A percentile compares a stretch with the other conserved stretches of the same genome.
Conservation (phyloP, 2,113 vertebrate species). For the Hymenochirus boettgeri region DNA sequence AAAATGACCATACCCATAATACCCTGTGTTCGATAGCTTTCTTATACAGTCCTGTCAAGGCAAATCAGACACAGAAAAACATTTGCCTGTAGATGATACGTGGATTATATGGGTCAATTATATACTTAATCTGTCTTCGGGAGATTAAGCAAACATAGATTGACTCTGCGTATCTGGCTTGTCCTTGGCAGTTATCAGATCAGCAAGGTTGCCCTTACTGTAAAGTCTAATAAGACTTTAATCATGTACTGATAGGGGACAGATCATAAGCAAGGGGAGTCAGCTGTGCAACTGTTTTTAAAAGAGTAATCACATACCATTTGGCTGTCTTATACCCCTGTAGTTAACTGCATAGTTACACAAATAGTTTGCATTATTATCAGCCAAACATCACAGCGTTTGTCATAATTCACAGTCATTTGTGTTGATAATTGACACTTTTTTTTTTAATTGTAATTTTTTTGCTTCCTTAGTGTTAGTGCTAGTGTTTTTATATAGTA, state of each 20-base stretch:
- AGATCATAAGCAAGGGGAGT: slow-evolving; percentile 42
- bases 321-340: slow-evolving; percentile 51
- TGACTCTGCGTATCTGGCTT: slow-evolving; percentile 89
- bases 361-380: neutral
- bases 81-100: slow-evolving; percentile 77
- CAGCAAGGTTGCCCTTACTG: slow-evolving; percentile 77
- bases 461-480: no score
- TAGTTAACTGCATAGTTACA: neutral
- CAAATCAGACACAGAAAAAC: slow-evolving; percentile 62
- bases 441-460: no score
- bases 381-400: no score
- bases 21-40: slow-evolving; percentile 56
- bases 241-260: slow-evolving; percentile 55
- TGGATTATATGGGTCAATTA: slow-evolving; percentile 98
- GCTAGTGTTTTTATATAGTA: no score
- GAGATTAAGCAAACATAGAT: slow-evolving; percentile 88
- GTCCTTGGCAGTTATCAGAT: slow-evolving; percentile 92
- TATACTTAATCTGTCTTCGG: slow-evolving; percentile 96
- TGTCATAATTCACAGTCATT: no score
- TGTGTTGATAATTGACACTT: no score
- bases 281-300: slow-evolving; percentile 43
- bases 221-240: slow-evolving; percentile 73
- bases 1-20: slow-evolving; percentile 76
- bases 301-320: slow-evolving; percentile 59
- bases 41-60: slow-evolving; percentile 59